A percentile compares a stretch with the other conserved stretches of the same genome.
Conservation (phyloP, 37 sponge, comb jelly and placozoan genomes). For the Spongilla lacustris region DNA sequence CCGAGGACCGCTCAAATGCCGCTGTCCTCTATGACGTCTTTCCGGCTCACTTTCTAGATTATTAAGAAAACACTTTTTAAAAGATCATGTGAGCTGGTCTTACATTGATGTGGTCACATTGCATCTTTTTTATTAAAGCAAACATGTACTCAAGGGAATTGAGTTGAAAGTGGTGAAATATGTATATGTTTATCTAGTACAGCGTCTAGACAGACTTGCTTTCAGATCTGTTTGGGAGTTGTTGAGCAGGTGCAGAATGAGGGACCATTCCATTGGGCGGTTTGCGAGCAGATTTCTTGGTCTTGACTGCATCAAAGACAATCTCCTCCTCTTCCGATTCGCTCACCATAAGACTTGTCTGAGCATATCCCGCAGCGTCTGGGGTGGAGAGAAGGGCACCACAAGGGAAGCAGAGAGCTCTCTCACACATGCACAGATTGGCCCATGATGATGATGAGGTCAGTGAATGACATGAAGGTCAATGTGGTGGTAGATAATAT, state of each 20-base stretch:
- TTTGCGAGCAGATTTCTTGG: neutral
- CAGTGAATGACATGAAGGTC: too few species aligned
- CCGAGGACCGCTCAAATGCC: neutral
- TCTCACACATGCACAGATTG: too few species aligned
- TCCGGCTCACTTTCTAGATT: neutral
- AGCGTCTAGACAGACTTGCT: neutral
- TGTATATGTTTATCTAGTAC: neutral
- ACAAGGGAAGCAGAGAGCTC: too few species aligned
- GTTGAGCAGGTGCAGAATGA: neutral
- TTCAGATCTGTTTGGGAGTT: neutral
- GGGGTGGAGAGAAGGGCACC: neutral
- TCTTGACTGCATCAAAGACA: constrained; percentile 51
- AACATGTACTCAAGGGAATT: neutral
- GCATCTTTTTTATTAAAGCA: neutral
- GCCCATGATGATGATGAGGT: too few species aligned
- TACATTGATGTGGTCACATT: neutral
- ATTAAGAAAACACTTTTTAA: neutral
- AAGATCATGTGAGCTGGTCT: neutral
- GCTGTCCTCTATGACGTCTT: neutral
- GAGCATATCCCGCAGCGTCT: constrained; percentile 11
- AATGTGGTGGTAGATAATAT: too few species aligned
- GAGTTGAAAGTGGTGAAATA: neutral
- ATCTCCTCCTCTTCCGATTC: constrained; percentile 76
- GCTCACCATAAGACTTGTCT: constrained; percentile 67
- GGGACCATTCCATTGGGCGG: neutral